Base-by-base conservation (phyloP, 2,888 invertebrate genomes). In the Aphidius colemani region DNA sequence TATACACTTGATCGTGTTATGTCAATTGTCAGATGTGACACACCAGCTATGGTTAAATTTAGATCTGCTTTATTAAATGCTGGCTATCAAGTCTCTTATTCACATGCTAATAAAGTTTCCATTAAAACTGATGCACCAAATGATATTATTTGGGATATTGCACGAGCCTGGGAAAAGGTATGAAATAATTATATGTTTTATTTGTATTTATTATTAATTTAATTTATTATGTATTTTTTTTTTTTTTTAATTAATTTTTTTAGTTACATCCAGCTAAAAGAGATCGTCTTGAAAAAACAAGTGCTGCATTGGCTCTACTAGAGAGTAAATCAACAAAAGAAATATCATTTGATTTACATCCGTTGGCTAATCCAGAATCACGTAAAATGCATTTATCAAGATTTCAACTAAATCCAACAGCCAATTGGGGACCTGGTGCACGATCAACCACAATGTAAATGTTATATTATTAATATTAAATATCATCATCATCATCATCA, bases 111-210 rank as follows among this genome's bases (percentile, higher is more conserved):
- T 68, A 93, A 91, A 77, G 88, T 89, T 70, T 95, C 96, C 0
- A 85, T 98, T 30, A 99, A 99, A 84, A 98, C 98, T 0, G 86
- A 93, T 78, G 98, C 98, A 4, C 96, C 99, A 0, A 83, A 89
- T 48, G 82, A 85, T 1, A 86, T 96, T 8, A 77, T 99, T 13
- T 99, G 98, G 98, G 97, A 98, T 82, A 88, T 98, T 62, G 86
- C 98, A 72, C 85, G 95, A 66, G 87, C 88, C 53, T 96, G 95
- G 95, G 89, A 88, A 71, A 86, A 86, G 69, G 71, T 72, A 30
- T 30, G 5, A 30, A n/a, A n/a, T n/a, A n/a, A 30, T 3, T 30
- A 5, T 30, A 3, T 30, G 2, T 30, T 4, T 4, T 40, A n/a
- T 30, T 44, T n/a, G n/a, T 8, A 13, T n/a, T 2, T 3, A 40